These are phyloP conservation scores for Cetonia aurata DNA, from an alignment of 2,888 invertebrate species.

Conservation along the genomic window DNA sequence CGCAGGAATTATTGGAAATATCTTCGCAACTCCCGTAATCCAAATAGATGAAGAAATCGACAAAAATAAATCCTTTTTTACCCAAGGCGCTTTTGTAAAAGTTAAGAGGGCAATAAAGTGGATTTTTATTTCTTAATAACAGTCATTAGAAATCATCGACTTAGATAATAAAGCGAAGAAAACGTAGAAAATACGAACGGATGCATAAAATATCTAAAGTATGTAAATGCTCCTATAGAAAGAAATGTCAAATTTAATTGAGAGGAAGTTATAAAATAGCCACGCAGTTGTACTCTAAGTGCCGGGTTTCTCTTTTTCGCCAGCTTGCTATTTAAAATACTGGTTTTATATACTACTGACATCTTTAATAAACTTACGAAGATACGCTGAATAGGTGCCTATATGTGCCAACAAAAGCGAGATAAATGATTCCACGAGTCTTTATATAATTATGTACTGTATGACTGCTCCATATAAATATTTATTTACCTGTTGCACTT, in stretches of 20 bases:
- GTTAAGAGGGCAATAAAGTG: slow-evolving; percentile 29
- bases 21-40: slow-evolving; percentile 8
- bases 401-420: too few relatives aligned
- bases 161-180: slow-evolving; percentile 26
- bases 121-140: slow-evolving; percentile 42
- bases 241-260: slow-evolving; percentile 43
- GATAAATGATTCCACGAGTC: too few relatives aligned
- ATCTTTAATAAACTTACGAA: slow-evolving; percentile 9
- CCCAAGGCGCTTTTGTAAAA: slow-evolving; percentile 20
- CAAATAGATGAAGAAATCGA: slow-evolving; percentile 32
- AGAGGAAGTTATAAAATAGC: slow-evolving; percentile 37
- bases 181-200: slow-evolving; percentile 33
- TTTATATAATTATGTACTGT: too few relatives aligned
- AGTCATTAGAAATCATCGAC: slow-evolving; percentile 30
- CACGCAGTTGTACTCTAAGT: not conserved
- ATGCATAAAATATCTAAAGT: slow-evolving; percentile 42
- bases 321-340: slow-evolving; percentile 8
- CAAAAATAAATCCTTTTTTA: slow-evolving; percentile 25
- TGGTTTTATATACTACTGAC: slow-evolving; percentile 18
- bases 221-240: slow-evolving; percentile 28
- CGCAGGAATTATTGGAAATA: not conserved
- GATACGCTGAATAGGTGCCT: too few relatives aligned
- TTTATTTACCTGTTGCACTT: too few relatives aligned
- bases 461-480: too few relatives aligned
- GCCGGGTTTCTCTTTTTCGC: slow-evolving; percentile 22